phyloP scores from a whole-genome alignment of 2,888 invertebrate species.

The Carabus problematicus region DNA sequence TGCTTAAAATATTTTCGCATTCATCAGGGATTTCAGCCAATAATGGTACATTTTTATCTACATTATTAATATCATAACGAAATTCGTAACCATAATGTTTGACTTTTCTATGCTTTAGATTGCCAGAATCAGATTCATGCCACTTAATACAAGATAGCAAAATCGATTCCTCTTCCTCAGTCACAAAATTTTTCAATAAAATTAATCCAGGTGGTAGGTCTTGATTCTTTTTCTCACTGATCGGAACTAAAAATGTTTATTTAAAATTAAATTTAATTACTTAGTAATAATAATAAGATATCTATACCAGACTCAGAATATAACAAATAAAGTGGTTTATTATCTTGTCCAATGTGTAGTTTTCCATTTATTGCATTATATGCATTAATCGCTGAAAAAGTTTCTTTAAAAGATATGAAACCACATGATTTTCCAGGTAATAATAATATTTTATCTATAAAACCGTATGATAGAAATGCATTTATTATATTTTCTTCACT shows the following conservation, averaged over 20 bases:
- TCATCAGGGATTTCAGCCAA: conserved; percentile 71
- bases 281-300: conserved; percentile 44
- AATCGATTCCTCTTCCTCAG: conserved; percentile 68
- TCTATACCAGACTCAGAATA: conserved; percentile 68
- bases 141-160: conserved; percentile 69
- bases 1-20: conserved; percentile 71
- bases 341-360: conserved; percentile 64
- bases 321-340: conserved; percentile 70
- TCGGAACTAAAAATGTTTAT: conserved; percentile 27
- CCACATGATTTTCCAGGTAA: conserved; percentile 82
- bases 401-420: conserved; percentile 69
- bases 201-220: conserved; percentile 72
- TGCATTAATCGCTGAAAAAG: conserved; percentile 64
- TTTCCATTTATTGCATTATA: conserved; percentile 68
- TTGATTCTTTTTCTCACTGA: conserved; percentile 53
- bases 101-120: conserved; percentile 82
- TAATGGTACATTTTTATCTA: conserved; percentile 75
- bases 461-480: conserved; percentile 63
- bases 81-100: conserved; percentile 94
- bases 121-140: conserved; percentile 54
- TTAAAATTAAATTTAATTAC: background rate
- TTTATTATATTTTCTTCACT: conserved; percentile 68
- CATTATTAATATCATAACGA: conserved; percentile 84
- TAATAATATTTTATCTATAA: conserved; percentile 70
- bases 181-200: conserved; percentile 76